Percentiles rank a stretch among this genome's conserved stretches.
phyloP scores from a whole-genome alignment of 2,113 vertebrate species.

The Podarcis muralis region DNA sequence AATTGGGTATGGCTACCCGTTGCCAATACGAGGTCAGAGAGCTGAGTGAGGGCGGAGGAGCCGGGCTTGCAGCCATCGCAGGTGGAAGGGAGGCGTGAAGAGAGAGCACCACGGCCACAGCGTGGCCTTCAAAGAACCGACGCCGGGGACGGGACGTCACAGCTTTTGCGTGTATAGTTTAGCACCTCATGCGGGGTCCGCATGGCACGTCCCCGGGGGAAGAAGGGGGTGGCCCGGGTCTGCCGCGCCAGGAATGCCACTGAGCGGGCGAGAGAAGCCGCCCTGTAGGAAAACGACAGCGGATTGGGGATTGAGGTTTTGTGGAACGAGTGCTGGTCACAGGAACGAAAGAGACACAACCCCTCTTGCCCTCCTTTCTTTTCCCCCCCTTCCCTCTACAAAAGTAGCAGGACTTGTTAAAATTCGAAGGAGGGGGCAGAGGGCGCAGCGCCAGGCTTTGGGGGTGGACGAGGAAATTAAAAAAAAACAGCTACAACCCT shows the following conservation, averaged over 20 bases:
- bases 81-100: background rate
- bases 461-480: background rate
- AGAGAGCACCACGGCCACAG: constrained; percentile 19
- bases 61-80: background rate
- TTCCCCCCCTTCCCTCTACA: background rate
- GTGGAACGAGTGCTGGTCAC: background rate
- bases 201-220: background rate
- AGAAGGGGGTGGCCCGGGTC: background rate
- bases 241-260: background rate
- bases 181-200: background rate
- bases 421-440: background rate
- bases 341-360: background rate
- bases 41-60: no score
- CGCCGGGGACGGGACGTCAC: background rate
- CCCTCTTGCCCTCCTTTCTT: no score
- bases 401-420: constrained; percentile 10
- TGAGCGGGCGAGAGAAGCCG: background rate
- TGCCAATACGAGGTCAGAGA: background rate
- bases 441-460: background rate
- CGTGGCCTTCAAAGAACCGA: background rate
- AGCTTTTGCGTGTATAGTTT: background rate
- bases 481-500: constrained; percentile 1
- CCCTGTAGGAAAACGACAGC: background rate
- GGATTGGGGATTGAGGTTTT: background rate
- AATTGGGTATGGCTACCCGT: background rate